Conservation (phyloP, 2,113 vertebrate genomes). For the Tapirus terrestris region DNA sequence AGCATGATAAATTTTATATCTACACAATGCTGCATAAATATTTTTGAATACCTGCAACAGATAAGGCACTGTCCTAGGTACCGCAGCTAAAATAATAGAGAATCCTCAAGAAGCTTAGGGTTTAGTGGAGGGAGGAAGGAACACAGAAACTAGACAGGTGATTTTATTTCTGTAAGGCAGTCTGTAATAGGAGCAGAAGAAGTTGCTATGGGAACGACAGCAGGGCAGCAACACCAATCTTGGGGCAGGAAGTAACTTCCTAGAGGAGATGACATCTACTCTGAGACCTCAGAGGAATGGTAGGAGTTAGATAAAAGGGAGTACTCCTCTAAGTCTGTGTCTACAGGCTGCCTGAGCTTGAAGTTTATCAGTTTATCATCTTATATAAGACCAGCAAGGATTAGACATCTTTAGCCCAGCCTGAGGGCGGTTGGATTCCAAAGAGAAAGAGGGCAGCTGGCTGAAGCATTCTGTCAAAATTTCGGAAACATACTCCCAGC, state of each 20-base stretch:
- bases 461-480: background rate
- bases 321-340: background rate
- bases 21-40: background rate
- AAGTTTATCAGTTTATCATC: background rate
- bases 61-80: background rate
- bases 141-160: background rate
- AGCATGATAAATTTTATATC: background rate
- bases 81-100: background rate
- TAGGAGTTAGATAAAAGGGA: background rate
- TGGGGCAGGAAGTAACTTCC: background rate
- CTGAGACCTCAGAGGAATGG: background rate
- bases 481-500: background rate
- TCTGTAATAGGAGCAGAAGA: background rate
- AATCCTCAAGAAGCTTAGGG: background rate
- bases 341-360: background rate
- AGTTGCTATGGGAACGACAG: background rate
- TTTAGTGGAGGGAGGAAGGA: background rate
- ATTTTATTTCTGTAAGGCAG: background rate
- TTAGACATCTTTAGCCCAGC: background rate
- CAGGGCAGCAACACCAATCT: background rate
- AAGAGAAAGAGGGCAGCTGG: background rate
- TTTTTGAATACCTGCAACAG: background rate
- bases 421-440: background rate
- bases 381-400: background rate
- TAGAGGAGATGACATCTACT: background rate